Conservation (phyloP, 2,888 invertebrate species). For the Leistus spinibarbis region DNA sequence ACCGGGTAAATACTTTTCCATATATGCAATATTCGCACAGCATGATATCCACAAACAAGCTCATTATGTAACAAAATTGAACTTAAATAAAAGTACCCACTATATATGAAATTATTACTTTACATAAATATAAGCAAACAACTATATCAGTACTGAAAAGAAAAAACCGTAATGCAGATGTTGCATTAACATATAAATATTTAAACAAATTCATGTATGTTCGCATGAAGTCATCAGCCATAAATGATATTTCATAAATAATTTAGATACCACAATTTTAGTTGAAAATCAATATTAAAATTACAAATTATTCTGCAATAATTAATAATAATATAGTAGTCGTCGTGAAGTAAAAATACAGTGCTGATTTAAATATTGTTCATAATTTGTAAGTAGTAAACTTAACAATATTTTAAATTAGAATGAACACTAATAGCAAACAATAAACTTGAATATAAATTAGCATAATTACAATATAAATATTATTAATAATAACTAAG, state of each 20-base stretch:
- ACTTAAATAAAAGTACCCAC: neutral
- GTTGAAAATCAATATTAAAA: too few relatives aligned
- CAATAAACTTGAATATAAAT: conserved; percentile 20
- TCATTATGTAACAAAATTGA: neutral
- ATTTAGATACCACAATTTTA: too few relatives aligned
- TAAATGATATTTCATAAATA: too few relatives aligned
- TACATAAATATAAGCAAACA: neutral
- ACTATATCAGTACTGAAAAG: neutral
- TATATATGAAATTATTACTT: neutral
- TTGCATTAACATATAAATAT: neutral
- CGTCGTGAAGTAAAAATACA: too few relatives aligned
- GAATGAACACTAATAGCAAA: neutral
- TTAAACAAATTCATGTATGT: neutral
- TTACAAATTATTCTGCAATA: too few relatives aligned
- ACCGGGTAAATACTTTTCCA: neutral
- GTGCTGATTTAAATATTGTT: neutral
- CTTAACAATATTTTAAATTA: neutral
- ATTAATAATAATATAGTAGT: too few relatives aligned
- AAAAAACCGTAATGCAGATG: neutral
- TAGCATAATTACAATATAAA: conserved; percentile 20
- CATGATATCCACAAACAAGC: neutral
- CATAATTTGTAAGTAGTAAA: neutral
- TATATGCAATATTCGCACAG: neutral
- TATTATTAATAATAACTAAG: conserved; percentile 19
- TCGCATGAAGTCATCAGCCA: neutral